Percentiles rank a stretch among this genome's conserved stretches.
phyloP scores from a whole-genome alignment of 2,797 vertebrate species.

The Potorous gilbertii region DNA sequence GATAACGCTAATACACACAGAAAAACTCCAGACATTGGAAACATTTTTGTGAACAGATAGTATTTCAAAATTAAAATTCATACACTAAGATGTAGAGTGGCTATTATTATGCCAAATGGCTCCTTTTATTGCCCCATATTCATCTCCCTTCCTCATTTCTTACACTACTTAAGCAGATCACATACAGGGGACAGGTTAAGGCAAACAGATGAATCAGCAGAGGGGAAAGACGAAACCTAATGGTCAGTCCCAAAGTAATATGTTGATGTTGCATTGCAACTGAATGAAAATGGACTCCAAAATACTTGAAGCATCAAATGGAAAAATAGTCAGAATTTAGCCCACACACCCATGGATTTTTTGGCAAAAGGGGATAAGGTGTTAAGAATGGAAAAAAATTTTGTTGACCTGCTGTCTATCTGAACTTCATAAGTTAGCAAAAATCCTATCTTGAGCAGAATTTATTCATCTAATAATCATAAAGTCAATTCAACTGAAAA shows the following conservation, averaged over 20 bases:
- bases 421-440: neutral
- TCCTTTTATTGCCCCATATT: neutral
- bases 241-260: neutral
- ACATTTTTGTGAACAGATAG: neutral
- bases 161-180: neutral
- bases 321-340: neutral
- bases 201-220: constrained; percentile 31
- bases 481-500: neutral
- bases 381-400: neutral
- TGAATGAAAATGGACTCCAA: neutral
- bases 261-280: neutral
- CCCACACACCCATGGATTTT: neutral
- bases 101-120: neutral
- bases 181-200: constrained; percentile 29
- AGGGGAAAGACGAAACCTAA: neutral
- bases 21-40: neutral
- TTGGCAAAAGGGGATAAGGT: neutral
- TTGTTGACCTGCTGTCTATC: neutral
- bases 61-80: too few species aligned
- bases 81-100: neutral
- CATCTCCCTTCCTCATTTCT: neutral
- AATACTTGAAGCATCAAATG: neutral
- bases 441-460: neutral
- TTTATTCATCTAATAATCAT: neutral
- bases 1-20: accelerated